A percentile compares a stretch with the other conserved stretches of the same genome.
These are phyloP conservation scores for Rhadinocentrus ornatus DNA, from an alignment of 2,797 vertebrate species.

Conservation along the genomic window DNA sequence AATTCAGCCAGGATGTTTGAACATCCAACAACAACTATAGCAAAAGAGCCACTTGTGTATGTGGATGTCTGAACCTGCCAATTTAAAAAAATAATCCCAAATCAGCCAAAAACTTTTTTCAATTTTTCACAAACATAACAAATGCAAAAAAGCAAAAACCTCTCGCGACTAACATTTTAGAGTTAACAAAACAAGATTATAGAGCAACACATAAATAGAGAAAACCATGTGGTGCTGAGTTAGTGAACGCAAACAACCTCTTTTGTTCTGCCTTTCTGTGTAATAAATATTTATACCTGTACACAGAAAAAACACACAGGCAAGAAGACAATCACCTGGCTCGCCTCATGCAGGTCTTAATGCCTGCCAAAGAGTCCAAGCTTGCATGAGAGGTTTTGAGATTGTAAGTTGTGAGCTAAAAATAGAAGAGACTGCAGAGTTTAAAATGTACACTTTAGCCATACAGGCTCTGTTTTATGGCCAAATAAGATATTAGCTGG, in stretches of 20 bases:
- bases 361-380: slow-evolving; percentile 50
- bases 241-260: slow-evolving; percentile 53
- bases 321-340: slow-evolving; percentile 68
- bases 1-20: slow-evolving; percentile 29
- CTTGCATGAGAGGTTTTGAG: slow-evolving; percentile 55
- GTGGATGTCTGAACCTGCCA: slow-evolving; percentile 18
- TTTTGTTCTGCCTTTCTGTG: slow-evolving; percentile 42
- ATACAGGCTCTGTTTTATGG: slow-evolving; percentile 51
- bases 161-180: slow-evolving; percentile 33
- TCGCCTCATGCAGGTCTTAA: slow-evolving; percentile 19
- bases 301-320: slow-evolving; percentile 57
- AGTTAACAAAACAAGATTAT: slow-evolving; percentile 53
- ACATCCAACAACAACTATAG: slow-evolving; percentile 11
- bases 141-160: slow-evolving; percentile 32
- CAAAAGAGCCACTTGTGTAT: slow-evolving; percentile 16
- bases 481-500: slow-evolving; percentile 51
- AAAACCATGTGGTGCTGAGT: slow-evolving; percentile 44
- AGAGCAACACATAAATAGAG: slow-evolving; percentile 41
- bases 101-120: slow-evolving; percentile 16
- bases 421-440: slow-evolving; percentile 62
- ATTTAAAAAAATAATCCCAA: slow-evolving; percentile 19
- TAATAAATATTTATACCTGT: slow-evolving; percentile 71
- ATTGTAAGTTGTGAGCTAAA: slow-evolving; percentile 71
- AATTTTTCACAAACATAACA: slow-evolving; percentile 17
- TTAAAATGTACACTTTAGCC: slow-evolving; percentile 39